Evolutionary conservation across 2,888 invertebrate genomes (phyloP), one percentile per base, ranked within the genome.

Genomic region (Hyposoter dolosus): DNA sequence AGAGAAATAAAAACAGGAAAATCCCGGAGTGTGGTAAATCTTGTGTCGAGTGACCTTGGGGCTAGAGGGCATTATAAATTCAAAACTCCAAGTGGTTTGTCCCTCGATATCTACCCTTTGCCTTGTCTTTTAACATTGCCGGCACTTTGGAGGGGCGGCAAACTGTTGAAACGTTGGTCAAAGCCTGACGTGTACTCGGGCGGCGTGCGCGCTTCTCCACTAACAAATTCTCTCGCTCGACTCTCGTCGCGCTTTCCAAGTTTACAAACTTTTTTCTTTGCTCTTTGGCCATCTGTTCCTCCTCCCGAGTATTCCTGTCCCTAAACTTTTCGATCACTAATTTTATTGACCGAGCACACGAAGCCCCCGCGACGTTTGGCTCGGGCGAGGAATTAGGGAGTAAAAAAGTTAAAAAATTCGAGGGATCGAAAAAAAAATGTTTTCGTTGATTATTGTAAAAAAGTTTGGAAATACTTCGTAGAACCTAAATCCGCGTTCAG

Each of bases 31-130:
- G 43, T 45, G 81, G 83, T 82, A 63, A 81, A 86, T 86, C 43
- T 75, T 47, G 76, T 45, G 66, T 15, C 76, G 23, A 28, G 43
- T 86, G 82, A 74, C 86, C 86, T 86, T 86, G 86, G 86, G 81
- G 77, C 86, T 78, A 77, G 40, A 43, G 43, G 40, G 35, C 81
- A 86, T 86, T 82, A 86, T 78, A 68, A 82, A 84, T 86, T 86
- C 86, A 86, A 19, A 47, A 60, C 28, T 32, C 15, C 68, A 50
- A 71, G 35, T 56, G 23, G 47, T 43, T 17, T 47, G 81, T 72
- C 81, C 83, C 83, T 86, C 78, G 63, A 68, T 63, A 60, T 60
- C 50, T 53, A 32, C 50, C 66, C 10, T 45, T 19, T 63, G 0
- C 71, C 32, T 45, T 28, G 35, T 47, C 66, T 50, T 17, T 56